Base-by-base conservation (phyloP, 2,888 invertebrate genomes). In the Sympetrum striolatum region DNA sequence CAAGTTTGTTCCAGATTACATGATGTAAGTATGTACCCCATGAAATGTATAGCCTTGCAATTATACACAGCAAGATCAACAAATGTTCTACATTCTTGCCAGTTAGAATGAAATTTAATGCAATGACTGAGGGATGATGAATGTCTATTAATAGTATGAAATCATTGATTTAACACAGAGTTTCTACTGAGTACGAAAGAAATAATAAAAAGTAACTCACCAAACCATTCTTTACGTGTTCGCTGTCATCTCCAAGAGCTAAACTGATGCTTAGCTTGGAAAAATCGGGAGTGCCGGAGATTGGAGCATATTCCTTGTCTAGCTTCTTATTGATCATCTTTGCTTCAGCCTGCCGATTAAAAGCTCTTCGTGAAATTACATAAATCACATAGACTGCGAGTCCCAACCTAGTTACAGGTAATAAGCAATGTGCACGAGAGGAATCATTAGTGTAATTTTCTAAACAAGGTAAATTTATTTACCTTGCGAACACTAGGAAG, bases 231-330 rank as follows among this genome's bases (percentile, higher is more conserved):
- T 96, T 94, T 39, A 98, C 92, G 58, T 96, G 95, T 81, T 95
- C 94, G 91, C 96, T 97, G 92, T 96, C 95, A 12, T 96, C 96
- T 60, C 99, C 99, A 90, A 99, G 96, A 18, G 99, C 99, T 91
- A 99, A 95, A 93, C 96, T 96, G 91, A 98, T 97, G 18, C 98
- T 96, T n/a, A 96, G 96, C 92, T 96, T 96, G 92, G 97, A 97
- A 94, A 98, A 99, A 3, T 97, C 96, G 0, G 97, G 94, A 79
- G 96, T 94, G 73, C 99, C 99, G 91, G 96, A 95, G 92, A 99
- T 99, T 0, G 98, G 97, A 3, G 98, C 97, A 94, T 99, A 99
- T 94, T 99, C 99, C 92, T 99, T 97, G 94, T 99, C 98, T 93
- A 98, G 93, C 48, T 95, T 94, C 92, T 96, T 96, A 0, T 94